Evolutionary conservation across 2,113 vertebrate species (phyloP), one percentile per base, ranked within the genome.

Genomic region (Alethe diademata): DNA sequence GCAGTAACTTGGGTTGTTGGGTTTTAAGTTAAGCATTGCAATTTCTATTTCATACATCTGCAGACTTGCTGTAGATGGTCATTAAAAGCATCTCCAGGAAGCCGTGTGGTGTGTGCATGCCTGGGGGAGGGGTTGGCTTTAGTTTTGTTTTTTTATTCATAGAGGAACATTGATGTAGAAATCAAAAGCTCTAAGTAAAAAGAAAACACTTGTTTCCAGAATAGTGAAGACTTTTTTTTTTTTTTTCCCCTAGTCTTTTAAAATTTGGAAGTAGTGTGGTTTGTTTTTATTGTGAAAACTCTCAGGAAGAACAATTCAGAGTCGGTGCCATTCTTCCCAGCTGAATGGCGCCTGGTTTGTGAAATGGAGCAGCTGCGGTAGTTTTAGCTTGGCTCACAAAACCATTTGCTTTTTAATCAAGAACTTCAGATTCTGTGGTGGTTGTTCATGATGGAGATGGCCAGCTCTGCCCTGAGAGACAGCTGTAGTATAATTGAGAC

Each of bases 401-500:
- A 98, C 97, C 97, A 61, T 93, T 98, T 82, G 96, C 96, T 98
- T 97, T 98, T 97, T 97, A 93, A 97, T 98, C 95, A 80, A 97
- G 97, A 98, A 97, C 96, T 98, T 97, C 96, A 97, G 93, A 96
- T 95, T 97, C 96, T 96, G 79, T 73, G 91, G 85, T 98, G 97
- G 96, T 96, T 97, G 97, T 96, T 97, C 92, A 35, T 96, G 97
- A 92, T 97, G 96, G 97, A 97, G 97, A 90, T 98, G 96, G 97
- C 97, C 95, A 96, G 96, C 97, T 94, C 89, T 96, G 97, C 96
- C 94, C 90, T 97, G 97, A 83, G 90, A 97, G 97, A 95, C 98
- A 98, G 98, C 98, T 98, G 97, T 97, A 98, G 97, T 94, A 97
- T 98, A 98, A 98, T 98, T 97, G 97, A 97, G 96, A 92, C 79